These are phyloP conservation scores for Rhinoderma darwinii DNA, from an alignment of 2,113 vertebrate genomes.

Conservation along the genomic window DNA sequence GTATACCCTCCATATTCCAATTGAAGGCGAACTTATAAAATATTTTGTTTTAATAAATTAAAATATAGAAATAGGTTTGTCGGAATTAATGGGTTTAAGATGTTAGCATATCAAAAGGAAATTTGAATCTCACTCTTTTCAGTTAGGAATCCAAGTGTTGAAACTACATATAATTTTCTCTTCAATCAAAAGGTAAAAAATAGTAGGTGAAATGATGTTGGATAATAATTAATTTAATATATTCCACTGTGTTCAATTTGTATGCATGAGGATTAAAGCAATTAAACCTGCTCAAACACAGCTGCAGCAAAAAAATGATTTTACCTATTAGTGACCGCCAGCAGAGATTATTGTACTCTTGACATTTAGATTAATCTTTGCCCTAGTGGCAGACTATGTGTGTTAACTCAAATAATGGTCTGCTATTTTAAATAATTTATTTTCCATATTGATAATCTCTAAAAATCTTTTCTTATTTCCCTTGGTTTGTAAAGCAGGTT, in stretches of 20 bases:
- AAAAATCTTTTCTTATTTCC: too few relatives aligned
- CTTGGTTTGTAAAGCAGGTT: too few relatives aligned
- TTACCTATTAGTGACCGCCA: neutral
- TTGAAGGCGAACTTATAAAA: too few relatives aligned
- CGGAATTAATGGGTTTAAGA: too few relatives aligned
- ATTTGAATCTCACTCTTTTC: neutral
- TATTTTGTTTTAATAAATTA: too few relatives aligned
- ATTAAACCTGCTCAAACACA: neutral
- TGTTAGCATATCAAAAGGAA: neutral
- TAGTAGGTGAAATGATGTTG: neutral
- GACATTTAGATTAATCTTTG: too few relatives aligned
- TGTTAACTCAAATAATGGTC: too few relatives aligned
- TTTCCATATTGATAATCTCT: too few relatives aligned
- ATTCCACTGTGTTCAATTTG: neutral
- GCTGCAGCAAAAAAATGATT: neutral
- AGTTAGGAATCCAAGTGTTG: neutral
- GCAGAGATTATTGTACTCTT: neutral
- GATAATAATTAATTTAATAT: neutral
- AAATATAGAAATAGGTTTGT: too few relatives aligned
- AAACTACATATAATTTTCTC: neutral
- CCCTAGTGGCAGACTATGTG: too few relatives aligned
- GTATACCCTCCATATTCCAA: too few relatives aligned
- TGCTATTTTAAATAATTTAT: too few relatives aligned
- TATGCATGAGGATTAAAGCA: neutral
- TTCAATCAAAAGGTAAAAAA: neutral